Conservation (phyloP, 2,113 vertebrate species). For the Odocoileus virginianus region DNA sequence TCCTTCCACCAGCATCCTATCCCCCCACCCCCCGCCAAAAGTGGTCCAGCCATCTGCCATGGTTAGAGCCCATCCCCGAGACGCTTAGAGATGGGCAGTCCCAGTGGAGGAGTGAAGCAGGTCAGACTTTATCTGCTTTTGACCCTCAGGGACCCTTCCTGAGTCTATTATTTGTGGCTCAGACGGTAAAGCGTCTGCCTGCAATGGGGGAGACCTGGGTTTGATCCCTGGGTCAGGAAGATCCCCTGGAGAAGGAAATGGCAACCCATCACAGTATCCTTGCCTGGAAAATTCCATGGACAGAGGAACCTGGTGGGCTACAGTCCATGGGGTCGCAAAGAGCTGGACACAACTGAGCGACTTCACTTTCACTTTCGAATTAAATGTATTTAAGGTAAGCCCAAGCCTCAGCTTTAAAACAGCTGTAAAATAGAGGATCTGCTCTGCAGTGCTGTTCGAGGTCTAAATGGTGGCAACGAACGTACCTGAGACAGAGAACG, state of each 20-base stretch:
- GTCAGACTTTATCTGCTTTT: background rate
- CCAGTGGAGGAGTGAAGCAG: background rate
- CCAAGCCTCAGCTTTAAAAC: background rate
- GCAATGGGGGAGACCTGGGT: background rate
- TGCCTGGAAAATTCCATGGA: background rate
- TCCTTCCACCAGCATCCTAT: background rate
- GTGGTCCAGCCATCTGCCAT: background rate
- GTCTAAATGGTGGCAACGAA: background rate
- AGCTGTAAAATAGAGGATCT: background rate
- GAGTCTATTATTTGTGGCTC: background rate
- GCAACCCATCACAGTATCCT: background rate
- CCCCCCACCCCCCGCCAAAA: too few species aligned
- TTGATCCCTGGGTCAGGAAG: background rate
- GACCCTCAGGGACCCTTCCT: background rate
- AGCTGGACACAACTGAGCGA: background rate
- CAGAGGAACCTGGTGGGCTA: background rate
- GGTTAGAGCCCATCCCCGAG: background rate
- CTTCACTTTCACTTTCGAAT: background rate
- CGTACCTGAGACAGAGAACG: accelerated
- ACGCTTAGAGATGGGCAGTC: background rate
- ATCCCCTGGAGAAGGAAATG: background rate
- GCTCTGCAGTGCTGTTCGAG: background rate
- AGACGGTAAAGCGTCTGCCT: background rate
- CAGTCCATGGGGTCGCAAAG: background rate
- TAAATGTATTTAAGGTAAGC: background rate